Evolutionary conservation across 2,113 vertebrate species (phyloP).

Genomic region (Excalfactoria chinensis): DNA sequence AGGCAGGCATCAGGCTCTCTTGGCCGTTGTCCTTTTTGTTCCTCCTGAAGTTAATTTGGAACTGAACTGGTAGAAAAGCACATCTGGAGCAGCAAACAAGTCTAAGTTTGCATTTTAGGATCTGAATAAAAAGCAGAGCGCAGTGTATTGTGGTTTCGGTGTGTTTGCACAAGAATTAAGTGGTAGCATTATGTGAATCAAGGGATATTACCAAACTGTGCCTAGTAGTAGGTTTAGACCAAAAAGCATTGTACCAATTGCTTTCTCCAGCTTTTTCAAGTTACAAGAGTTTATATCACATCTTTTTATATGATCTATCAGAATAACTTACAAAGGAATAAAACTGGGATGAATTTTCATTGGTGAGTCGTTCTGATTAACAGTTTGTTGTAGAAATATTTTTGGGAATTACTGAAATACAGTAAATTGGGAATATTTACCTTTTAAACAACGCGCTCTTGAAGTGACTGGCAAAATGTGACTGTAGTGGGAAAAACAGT

Average conservation of each 20-base stretch:
- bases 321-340: not conserved
- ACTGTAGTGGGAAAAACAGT: not conserved
- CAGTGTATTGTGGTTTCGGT: not conserved
- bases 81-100: not conserved
- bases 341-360: not conserved
- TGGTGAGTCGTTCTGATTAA: not conserved
- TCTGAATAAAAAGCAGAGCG: not conserved
- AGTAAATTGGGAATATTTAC: constrained; percentile 19
- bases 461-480: constrained; percentile 20
- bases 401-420: constrained; percentile 10
- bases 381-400: constrained; percentile 9
- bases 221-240: not conserved
- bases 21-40: not conserved
- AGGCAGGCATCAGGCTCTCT: not conserved
- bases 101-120: not conserved
- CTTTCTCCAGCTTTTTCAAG: not conserved
- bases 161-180: not conserved
- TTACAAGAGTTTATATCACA: not conserved
- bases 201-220: not conserved
- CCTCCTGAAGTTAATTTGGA: not conserved
- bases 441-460: constrained; percentile 3
- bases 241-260: not conserved
- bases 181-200: not conserved
- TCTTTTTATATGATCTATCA: not conserved
- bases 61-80: not conserved